Percentiles rank a stretch among this genome's conserved stretches.
phyloP scores from a whole-genome alignment of 2,797 vertebrate species.

The Cryptoblepharus egeriae region DNA sequence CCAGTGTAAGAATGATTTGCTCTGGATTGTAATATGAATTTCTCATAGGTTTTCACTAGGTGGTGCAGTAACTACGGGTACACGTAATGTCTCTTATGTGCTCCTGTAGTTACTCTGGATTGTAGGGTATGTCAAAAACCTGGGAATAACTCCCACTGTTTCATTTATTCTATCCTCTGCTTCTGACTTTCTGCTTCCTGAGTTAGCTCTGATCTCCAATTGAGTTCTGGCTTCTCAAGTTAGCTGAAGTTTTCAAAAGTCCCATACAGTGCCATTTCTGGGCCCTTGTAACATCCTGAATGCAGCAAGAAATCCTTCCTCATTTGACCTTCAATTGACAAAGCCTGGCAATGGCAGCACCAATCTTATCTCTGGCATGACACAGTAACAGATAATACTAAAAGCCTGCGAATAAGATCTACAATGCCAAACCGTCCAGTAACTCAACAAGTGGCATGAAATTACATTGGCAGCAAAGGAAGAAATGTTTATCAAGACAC shows the following conservation, averaged over 20 bases:
- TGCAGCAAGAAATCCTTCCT: neutral
- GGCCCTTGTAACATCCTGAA: neutral
- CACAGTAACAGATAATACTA: neutral
- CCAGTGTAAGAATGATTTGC: too few relatives aligned
- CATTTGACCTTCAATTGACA: neutral
- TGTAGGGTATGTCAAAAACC: too few relatives aligned
- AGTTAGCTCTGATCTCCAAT: neutral
- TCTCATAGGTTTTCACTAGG: too few relatives aligned
- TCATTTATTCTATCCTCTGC: neutral
- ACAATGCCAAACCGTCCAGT: constrained; percentile 19
- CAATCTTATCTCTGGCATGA: constrained; percentile 3
- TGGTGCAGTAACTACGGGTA: too few relatives aligned
- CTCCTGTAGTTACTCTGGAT: too few relatives aligned
- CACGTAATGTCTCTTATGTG: too few relatives aligned
- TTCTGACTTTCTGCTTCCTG: neutral
- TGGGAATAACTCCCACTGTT: too few relatives aligned
- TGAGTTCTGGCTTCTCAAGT: neutral
- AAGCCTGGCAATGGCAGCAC: neutral
- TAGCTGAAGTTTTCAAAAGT: neutral
- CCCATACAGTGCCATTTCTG: neutral
- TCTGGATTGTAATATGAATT: too few relatives aligned
- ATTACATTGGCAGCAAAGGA: constrained; percentile 27
- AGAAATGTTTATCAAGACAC: constrained; percentile 34
- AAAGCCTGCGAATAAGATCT: neutral
- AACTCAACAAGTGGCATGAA: constrained; percentile 39